phyloP scores from a whole-genome alignment of 1,140 invertebrate species.

The Ceratitis capitata region DNA sequence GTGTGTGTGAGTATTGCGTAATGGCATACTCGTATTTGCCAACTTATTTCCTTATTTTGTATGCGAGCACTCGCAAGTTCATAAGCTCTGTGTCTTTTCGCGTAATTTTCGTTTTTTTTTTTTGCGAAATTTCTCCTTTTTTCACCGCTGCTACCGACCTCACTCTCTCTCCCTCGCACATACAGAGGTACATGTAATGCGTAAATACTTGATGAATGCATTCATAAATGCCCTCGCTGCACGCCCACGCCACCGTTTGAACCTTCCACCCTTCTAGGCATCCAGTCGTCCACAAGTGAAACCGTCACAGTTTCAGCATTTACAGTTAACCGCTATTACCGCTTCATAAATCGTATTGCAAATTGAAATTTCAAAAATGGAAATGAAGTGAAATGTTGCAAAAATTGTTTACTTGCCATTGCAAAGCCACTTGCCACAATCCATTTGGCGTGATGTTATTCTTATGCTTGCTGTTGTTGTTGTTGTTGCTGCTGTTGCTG shows the following conservation, averaged over 20 bases:
- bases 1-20: not conserved
- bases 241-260: not conserved
- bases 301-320: not conserved
- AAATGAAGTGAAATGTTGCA: conserved; percentile 38
- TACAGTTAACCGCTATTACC: conserved; percentile 27
- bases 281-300: not conserved
- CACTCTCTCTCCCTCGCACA: not conserved
- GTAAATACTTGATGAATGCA: conserved; percentile 17
- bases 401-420: conserved; percentile 38
- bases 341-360: conserved; percentile 33
- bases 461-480: not conserved
- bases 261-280: not conserved
- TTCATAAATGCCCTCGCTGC: not conserved
- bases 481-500: not conserved
- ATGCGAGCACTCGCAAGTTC: not conserved
- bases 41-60: not conserved
- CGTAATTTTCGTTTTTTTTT: too few relatives aligned
- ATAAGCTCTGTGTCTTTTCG: conserved; percentile 7
- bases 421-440: conserved; percentile 27
- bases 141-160: too few relatives aligned
- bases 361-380: conserved; percentile 36
- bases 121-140: conserved; percentile 13
- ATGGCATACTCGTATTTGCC: too few relatives aligned
- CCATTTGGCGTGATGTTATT: not conserved
- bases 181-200: not conserved